A percentile compares a stretch with the other conserved stretches of the same genome.
These are phyloP conservation scores for Coccyzus lansbergi DNA, from an alignment of 2,797 vertebrate species.

Conservation along the genomic window DNA sequence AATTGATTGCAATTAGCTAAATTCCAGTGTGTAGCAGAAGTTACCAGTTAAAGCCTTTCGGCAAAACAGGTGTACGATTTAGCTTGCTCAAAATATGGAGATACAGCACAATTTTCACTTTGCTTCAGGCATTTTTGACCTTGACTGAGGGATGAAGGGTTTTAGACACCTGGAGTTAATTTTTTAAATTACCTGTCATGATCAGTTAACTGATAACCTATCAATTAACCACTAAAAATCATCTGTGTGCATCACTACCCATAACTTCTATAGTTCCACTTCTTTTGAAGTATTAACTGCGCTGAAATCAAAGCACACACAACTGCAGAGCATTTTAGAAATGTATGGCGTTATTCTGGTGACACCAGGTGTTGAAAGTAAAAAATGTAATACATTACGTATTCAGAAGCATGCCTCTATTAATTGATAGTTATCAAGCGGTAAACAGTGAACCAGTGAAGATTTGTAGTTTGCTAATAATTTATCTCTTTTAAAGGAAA, in stretches of 20 bases:
- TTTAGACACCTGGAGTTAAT: background rate
- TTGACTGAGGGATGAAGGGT: background rate
- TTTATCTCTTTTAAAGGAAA: background rate
- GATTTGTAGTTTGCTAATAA: background rate
- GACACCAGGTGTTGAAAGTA: conserved; percentile 73
- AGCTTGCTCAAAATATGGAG: background rate
- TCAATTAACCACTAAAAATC: background rate
- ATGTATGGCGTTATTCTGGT: conserved; percentile 54
- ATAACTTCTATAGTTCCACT: background rate
- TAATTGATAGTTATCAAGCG: background rate
- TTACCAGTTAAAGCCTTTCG: background rate
- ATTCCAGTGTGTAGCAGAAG: background rate
- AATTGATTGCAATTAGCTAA: background rate
- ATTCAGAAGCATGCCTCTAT: conserved; percentile 29
- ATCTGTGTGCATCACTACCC: background rate
- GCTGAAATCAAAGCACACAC: background rate
- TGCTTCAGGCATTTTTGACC: background rate
- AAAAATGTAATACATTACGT: conserved; percentile 59
- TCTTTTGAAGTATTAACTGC: background rate
- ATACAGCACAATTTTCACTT: background rate
- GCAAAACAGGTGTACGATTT: background rate
- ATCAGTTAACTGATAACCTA: background rate
- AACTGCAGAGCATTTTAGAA: background rate
- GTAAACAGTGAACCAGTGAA: background rate
- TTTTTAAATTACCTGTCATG: background rate